phyloP scores from a whole-genome alignment of 1,140 invertebrate genomes.

The Phenacoccus solenopsis region DNA sequence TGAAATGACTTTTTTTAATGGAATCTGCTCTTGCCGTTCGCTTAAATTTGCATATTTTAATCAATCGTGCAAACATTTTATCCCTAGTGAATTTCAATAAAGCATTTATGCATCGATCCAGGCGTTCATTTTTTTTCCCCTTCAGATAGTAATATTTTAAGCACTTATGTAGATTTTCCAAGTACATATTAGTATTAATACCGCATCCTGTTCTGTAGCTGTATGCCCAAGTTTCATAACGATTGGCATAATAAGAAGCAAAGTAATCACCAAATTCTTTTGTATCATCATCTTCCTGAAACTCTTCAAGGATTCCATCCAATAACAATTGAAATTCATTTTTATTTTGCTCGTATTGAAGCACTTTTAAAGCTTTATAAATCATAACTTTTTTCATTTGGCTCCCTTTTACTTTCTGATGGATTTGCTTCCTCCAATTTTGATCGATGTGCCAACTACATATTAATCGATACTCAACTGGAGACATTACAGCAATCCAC shows the following conservation, averaged over 20 bases:
- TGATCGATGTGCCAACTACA: slow-evolving; percentile 18
- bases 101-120: slow-evolving; percentile 9
- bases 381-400: not conserved
- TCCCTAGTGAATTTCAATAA: not conserved
- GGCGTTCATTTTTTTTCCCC: slow-evolving; percentile 6
- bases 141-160: slow-evolving; percentile 15
- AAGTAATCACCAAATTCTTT: slow-evolving; percentile 6
- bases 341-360: not conserved
- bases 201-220: not conserved
- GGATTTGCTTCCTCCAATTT: not conserved
- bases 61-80: not conserved
- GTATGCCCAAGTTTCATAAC: slow-evolving; percentile 5
- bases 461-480: not conserved
- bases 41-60: not conserved
- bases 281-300: slow-evolving; percentile 4
- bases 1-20: not conserved
- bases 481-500: not conserved
- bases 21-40: not conserved
- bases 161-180: slow-evolving; percentile 10
- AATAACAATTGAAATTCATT: not conserved
- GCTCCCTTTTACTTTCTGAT: slow-evolving; percentile 5
- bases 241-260: not conserved
- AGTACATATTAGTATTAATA: slow-evolving; percentile 20
- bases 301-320: not conserved
- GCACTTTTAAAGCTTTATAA: not conserved